A percentile compares a stretch with the other conserved stretches of the same genome.
phyloP scores from a whole-genome alignment of 2,797 vertebrate genomes.

The Parotocinclus haroldoi region DNA sequence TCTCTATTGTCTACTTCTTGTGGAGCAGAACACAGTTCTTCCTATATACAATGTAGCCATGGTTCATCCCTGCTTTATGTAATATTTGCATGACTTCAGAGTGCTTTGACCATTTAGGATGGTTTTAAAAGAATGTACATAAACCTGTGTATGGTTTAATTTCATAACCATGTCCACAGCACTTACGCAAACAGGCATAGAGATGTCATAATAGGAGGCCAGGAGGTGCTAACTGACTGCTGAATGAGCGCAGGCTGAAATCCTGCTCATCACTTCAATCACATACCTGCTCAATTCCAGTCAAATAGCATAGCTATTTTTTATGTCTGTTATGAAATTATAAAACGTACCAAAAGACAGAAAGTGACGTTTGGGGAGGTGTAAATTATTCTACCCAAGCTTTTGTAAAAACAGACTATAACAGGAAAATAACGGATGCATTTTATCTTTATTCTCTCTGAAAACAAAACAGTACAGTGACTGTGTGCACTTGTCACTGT shows the following conservation, averaged over 20 bases:
- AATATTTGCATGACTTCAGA: neutral
- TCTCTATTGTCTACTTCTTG: too few relatives aligned
- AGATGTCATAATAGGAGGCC: neutral
- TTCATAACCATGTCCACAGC: neutral
- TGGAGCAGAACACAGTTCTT: too few relatives aligned
- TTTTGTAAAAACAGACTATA: too few relatives aligned
- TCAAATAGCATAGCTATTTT: too few relatives aligned
- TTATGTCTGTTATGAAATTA: too few relatives aligned
- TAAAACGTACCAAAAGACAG: too few relatives aligned
- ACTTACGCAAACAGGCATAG: neutral
- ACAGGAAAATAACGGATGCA: too few relatives aligned
- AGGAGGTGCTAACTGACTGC: neutral
- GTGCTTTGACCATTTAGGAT: neutral
- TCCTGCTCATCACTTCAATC: neutral
- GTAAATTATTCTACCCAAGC: too few relatives aligned
- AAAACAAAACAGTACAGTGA: too few relatives aligned
- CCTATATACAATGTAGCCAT: neutral
- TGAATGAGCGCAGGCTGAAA: neutral
- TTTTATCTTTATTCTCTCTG: too few relatives aligned
- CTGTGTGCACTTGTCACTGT: too few relatives aligned
- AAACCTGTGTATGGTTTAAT: neutral
- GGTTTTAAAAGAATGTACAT: neutral
- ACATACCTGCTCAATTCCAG: neutral
- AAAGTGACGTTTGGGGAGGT: too few relatives aligned
- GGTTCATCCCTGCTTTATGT: neutral